Evolutionary conservation across 92 coral and sea anemone genomes (phyloP), one percentile per base, ranked within the genome.

Genomic region (Umimayanthus chanpuru): DNA sequence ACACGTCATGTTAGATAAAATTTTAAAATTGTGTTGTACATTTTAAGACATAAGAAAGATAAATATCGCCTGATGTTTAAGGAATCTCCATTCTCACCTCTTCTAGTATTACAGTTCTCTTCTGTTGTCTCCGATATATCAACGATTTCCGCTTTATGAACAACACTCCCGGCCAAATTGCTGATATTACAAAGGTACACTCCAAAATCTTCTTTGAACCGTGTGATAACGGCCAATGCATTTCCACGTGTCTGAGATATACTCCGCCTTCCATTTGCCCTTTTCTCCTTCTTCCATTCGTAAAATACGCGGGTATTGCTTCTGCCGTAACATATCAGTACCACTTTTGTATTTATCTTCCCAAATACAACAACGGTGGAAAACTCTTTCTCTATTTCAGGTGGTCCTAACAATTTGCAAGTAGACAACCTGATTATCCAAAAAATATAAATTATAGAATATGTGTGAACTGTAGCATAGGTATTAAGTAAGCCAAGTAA

Each of bases 151-250:
- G 28, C 50, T 41, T 10, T 20, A 16, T 76, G 80, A 39, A 76
- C 25, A 21, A 43, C 56, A 39, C 6, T 76, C 14, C 80, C 80
- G 18, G 80, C 80, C 4, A 76, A 21, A 44, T 76, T 76, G 39
- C 58, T 76, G 16, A 44, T 25, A 40, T 76, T 76, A 23, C 80
- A 76, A 76, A 76, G 47, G 55, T 76, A 76, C 11, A 76, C 56
- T 21, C 80, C 80, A 76, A 76, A 76, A 21, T 41, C 55, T 39
- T 76, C 80, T 5, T 76, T 76, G 29, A 11, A 44, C 58, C 14
- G 16, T 40, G 43, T 21, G 15, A 5, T 25, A 15, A 77, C 30
- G 26, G 81, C 58, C 21, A 77, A 23, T 5, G 81, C 58, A 25
- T 23, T 77, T 30, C 56, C 81, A 25, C 39, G 16, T 9, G 26